phyloP scores from a whole-genome alignment of 2,888 invertebrate species.

The Eubasilissa splendida region DNA sequence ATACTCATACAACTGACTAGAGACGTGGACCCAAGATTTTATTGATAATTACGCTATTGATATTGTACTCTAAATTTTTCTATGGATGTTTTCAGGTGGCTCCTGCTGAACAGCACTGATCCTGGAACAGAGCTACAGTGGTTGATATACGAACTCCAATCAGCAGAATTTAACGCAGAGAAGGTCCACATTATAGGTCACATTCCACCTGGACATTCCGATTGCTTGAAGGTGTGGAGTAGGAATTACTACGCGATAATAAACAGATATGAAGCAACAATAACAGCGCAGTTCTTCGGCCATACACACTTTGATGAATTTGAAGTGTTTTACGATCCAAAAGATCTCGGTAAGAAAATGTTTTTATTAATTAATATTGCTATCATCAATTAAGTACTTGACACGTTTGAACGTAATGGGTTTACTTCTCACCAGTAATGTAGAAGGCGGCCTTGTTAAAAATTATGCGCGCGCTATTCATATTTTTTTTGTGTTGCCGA shows the following conservation, averaged over 20 bases:
- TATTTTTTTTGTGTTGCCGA: no score
- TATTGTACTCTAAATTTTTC: no score
- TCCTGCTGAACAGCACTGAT: constrained; percentile 94
- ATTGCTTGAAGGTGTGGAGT: constrained; percentile 96
- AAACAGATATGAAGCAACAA: constrained; percentile 90
- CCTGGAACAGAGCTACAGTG: constrained; percentile 96
- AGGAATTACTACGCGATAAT: constrained; percentile 93
- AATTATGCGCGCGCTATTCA: no score
- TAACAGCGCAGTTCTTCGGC: constrained; percentile 94
- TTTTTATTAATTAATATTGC: no score
- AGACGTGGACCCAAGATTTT: no score
- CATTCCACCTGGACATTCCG: constrained; percentile 94
- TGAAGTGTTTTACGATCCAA: constrained; percentile 91
- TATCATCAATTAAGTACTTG: no score
- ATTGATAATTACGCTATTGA: no score
- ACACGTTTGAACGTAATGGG: no score
- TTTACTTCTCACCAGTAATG: no score
- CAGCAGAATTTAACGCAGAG: constrained; percentile 93
- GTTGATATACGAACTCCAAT: constrained; percentile 94
- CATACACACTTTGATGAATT: constrained; percentile 96
- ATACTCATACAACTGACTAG: no score
- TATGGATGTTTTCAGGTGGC: constrained; percentile 77
- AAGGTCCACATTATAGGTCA: constrained; percentile 98
- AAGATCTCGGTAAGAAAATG: constrained; percentile 77
- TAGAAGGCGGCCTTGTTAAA: no score